Percentiles rank a stretch among this genome's conserved stretches.
These are phyloP conservation scores for Phymanthus crucifer DNA, from an alignment of 92 coral and sea anemone species.

Conservation along the genomic window DNA sequence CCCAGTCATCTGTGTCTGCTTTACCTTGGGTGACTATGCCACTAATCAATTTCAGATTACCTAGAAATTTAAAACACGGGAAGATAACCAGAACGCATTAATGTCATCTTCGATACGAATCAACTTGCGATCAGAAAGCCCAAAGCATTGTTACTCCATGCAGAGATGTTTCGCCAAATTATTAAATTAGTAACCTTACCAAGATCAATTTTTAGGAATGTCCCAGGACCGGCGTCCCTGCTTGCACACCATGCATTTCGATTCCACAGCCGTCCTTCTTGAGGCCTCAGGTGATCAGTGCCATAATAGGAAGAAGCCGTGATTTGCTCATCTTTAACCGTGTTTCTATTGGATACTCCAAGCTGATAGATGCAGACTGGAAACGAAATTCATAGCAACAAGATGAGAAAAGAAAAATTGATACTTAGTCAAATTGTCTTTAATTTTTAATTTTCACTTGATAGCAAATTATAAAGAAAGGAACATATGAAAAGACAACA, in stretches of 20 bases:
- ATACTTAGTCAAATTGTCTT: too few relatives aligned
- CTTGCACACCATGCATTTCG: slow-evolving; percentile 83
- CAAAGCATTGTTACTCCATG: too few relatives aligned
- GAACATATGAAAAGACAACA: background rate
- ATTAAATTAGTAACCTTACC: too few relatives aligned
- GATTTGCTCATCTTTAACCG: slow-evolving; percentile 76
- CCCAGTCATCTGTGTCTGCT: slow-evolving; percentile 72
- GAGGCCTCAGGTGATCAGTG: slow-evolving; percentile 57
- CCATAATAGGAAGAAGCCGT: slow-evolving; percentile 80
- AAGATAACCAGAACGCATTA: background rate
- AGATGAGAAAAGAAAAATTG: too few relatives aligned
- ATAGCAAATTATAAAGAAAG: too few relatives aligned
- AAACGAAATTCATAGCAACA: background rate
- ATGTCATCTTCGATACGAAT: too few relatives aligned
- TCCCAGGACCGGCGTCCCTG: slow-evolving; percentile 46
- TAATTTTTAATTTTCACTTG: too few relatives aligned
- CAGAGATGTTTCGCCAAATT: too few relatives aligned
- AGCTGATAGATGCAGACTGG: slow-evolving; percentile 80
- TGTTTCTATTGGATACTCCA: slow-evolving; percentile 65
- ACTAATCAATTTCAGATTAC: slow-evolving; percentile 60
- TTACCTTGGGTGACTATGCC: slow-evolving; percentile 86
- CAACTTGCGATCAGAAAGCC: too few relatives aligned
- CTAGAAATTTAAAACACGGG: slow-evolving; percentile 25
- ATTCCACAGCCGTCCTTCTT: slow-evolving; percentile 85
- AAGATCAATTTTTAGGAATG: slow-evolving; percentile 70